Percentiles rank a stretch among this genome's conserved stretches.
phyloP scores from a whole-genome alignment of 2,888 invertebrate species.

The Erpobdella octoculata region DNA sequence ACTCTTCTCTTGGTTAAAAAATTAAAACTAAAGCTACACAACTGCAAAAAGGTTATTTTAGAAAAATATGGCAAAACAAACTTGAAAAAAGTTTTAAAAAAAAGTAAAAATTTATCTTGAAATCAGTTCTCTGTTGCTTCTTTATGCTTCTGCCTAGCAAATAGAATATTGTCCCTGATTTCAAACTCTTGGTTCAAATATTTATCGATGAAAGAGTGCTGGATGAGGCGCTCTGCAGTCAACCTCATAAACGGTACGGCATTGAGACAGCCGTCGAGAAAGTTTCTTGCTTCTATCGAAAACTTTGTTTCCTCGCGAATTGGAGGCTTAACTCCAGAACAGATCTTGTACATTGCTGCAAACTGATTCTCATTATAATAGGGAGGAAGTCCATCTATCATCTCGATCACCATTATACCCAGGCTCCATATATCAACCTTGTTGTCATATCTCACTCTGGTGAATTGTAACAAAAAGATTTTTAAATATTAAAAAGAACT shows the following conservation, averaged over 20 bases:
- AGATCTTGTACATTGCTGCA: conserved; percentile 56
- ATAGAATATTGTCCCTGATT: conserved; percentile 9
- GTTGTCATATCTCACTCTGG: conserved; percentile 90
- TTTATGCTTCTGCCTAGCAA: conserved; percentile 10
- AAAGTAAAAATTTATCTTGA: not conserved
- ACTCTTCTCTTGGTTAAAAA: too few species aligned
- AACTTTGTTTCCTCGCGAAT: conserved; percentile 63
- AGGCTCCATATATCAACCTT: conserved; percentile 94
- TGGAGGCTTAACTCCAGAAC: conserved; percentile 69
- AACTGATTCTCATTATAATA: conserved; percentile 96
- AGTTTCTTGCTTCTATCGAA: conserved; percentile 10
- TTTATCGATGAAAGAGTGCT: conserved; percentile 12
- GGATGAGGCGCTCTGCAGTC: conserved; percentile 2
- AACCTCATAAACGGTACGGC: not conserved
- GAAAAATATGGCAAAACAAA: too few species aligned
- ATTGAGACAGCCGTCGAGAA: conserved; percentile 15
- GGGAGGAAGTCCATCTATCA: conserved; percentile 99
- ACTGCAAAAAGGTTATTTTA: too few species aligned
- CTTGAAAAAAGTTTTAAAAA: not conserved
- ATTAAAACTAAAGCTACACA: too few species aligned
- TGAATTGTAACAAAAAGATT: too few species aligned
- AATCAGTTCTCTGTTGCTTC: not conserved
- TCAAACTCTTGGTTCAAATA: not conserved
- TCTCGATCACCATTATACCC: conserved; percentile 99
- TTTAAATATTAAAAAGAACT: too few species aligned